Conservation (phyloP, 2,113 vertebrate genomes). For the Apeltes quadracus region DNA sequence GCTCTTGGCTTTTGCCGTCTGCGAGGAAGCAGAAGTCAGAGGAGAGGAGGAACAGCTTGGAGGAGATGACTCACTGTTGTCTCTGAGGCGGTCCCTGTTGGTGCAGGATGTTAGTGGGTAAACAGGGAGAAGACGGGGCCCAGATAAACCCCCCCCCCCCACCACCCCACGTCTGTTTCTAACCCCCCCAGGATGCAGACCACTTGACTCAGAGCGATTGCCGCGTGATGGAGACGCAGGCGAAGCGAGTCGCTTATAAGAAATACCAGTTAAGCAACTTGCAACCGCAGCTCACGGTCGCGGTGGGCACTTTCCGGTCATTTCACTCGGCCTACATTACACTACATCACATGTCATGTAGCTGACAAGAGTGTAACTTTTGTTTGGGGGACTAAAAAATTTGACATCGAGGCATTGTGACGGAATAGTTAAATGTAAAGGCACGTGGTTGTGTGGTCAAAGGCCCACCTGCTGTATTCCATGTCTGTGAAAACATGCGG, state of each 20-base stretch:
- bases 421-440: neutral
- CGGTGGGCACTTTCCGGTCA: too few species aligned
- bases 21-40: conserved; percentile 63
- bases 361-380: neutral
- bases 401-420: neutral
- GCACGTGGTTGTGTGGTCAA: neutral
- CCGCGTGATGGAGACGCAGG: neutral
- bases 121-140: conserved; percentile 56
- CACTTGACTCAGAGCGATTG: conserved; percentile 14
- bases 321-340: too few species aligned
- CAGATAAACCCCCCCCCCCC: conserved; percentile 27
- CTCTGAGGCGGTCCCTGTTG: conserved; percentile 59
- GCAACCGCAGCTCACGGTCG: too few species aligned
- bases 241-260: neutral
- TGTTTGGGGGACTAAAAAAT: neutral
- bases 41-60: conserved; percentile 66
- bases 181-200: conserved; percentile 44
- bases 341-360: too few species aligned
- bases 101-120: conserved; percentile 71
- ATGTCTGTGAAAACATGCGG: neutral
- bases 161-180: conserved; percentile 34
- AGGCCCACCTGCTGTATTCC: neutral
- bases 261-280: neutral
- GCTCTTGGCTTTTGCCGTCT: conserved; percentile 47
- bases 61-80: conserved; percentile 70